phyloP scores from a whole-genome alignment of 2,888 invertebrate species.

The Chrysolina americana region DNA sequence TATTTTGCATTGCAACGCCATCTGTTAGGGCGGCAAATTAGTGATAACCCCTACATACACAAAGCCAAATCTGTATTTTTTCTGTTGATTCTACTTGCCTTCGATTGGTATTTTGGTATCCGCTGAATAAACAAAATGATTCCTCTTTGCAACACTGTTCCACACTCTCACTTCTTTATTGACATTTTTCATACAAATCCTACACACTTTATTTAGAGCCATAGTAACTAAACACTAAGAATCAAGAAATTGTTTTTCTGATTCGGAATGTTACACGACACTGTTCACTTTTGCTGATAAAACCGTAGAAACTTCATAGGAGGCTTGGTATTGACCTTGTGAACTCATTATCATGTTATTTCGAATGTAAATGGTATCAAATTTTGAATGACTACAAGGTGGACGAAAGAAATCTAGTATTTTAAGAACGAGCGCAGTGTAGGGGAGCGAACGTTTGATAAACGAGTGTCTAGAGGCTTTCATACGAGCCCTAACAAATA shows the following conservation, averaged over 20 bases:
- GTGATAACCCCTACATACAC: too few species aligned
- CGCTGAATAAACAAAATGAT: conserved; percentile 76
- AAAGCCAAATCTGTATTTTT: too few species aligned
- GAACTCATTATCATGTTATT: conserved; percentile 36
- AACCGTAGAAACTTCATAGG: not conserved
- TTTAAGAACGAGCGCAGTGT: too few species aligned
- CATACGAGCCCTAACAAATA: too few species aligned
- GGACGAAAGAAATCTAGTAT: not conserved
- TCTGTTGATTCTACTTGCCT: conserved; percentile 64
- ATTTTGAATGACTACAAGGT: not conserved
- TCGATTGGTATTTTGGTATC: conserved; percentile 72
- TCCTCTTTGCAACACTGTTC: conserved; percentile 56
- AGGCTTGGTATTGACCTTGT: conserved; percentile 34
- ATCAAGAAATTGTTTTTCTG: not conserved
- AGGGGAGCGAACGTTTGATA: too few species aligned
- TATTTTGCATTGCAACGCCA: too few species aligned
- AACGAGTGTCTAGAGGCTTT: too few species aligned
- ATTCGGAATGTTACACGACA: not conserved
- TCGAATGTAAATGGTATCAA: conserved; percentile 1
- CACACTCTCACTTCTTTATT: conserved; percentile 54
- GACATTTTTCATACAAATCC: conserved; percentile 52
- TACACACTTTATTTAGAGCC: conserved; percentile 21
- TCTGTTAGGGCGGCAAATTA: too few species aligned
- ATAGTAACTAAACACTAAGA: not conserved
- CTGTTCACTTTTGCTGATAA: not conserved